These are phyloP conservation scores for Schizopygopsis pylzovi DNA, from an alignment of 2,797 vertebrate genomes.

Conservation along the genomic window DNA sequence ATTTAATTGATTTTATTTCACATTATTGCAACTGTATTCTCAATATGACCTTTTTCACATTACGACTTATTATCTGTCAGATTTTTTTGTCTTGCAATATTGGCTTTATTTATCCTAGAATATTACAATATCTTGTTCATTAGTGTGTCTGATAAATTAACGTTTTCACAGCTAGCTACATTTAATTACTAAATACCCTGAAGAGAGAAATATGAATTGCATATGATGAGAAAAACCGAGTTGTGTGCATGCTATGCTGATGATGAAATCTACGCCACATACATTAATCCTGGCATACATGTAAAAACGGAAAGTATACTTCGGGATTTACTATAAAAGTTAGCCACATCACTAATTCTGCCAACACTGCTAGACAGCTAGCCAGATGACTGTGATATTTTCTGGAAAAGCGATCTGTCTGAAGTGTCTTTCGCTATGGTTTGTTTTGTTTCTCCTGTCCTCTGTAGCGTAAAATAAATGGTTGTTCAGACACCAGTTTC, in stretches of 20 bases:
- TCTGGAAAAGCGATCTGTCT: background rate
- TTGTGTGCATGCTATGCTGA: background rate
- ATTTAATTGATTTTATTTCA: background rate
- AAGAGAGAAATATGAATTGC: background rate
- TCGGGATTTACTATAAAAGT: background rate
- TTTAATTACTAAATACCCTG: background rate
- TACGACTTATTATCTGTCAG: background rate
- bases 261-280: background rate
- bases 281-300: background rate
- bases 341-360: background rate
- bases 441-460: conserved; percentile 31
- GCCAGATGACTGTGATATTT: background rate
- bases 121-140: background rate
- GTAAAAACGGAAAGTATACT: background rate
- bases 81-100: background rate
- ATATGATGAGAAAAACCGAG: background rate
- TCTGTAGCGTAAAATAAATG: conserved; percentile 26
- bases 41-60: background rate
- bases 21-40: background rate
- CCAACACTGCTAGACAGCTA: background rate
- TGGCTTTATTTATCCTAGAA: background rate
- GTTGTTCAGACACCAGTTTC: conserved; percentile 31
- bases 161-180: background rate
- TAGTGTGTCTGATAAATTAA: background rate
- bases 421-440: conserved; percentile 11